These are phyloP conservation scores for Bothrops jararaca DNA, from an alignment of 2,113 vertebrate genomes.

Conservation along the genomic window DNA sequence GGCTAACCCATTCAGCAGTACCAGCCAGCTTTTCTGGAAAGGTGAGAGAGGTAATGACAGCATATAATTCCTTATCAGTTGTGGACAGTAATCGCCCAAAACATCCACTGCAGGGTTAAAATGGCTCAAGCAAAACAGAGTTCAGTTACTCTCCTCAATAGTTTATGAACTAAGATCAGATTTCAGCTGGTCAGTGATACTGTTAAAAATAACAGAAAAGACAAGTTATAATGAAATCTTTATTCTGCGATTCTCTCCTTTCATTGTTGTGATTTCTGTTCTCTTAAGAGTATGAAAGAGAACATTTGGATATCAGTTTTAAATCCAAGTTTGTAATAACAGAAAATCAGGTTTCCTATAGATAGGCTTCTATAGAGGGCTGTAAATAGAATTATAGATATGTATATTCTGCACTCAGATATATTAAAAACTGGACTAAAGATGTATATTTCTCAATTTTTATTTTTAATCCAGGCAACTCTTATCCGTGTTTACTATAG, in stretches of 20 bases:
- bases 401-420: not conserved
- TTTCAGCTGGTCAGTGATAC: not conserved
- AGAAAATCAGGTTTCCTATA: not conserved
- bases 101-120: conserved; percentile 1
- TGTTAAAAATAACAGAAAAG: not conserved
- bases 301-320: not conserved
- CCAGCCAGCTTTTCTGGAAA: conserved; percentile 60
- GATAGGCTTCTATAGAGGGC: not conserved
- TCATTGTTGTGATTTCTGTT: not conserved
- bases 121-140: not conserved
- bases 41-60: conserved; percentile 22
- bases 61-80: conserved; percentile 44
- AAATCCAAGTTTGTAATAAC: not conserved
- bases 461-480: not conserved
- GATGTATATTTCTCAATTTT: not conserved
- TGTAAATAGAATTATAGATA: not conserved
- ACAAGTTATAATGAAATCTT: not conserved
- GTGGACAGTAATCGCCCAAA: conserved; percentile 1
- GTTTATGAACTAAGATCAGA: not conserved
- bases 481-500: not conserved
- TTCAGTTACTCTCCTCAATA: not conserved
- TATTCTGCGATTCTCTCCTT: not conserved
- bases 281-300: not conserved
- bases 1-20: conserved; percentile 22
- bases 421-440: not conserved